These are phyloP conservation scores for Eubasilissa regina DNA, from an alignment of 1,140 invertebrate genomes.

Conservation along the genomic window DNA sequence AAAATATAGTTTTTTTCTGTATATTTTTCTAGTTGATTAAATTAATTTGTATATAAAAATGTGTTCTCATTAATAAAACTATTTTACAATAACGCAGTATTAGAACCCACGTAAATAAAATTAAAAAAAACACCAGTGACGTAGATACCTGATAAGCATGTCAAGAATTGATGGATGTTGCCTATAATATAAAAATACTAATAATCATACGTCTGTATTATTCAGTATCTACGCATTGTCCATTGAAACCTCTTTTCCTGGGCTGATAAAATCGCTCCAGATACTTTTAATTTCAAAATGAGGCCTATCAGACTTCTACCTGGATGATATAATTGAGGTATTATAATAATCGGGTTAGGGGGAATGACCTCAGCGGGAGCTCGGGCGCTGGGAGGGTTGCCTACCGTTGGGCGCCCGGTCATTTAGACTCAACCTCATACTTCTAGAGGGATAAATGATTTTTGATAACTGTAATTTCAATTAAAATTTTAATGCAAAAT, in stretches of 20 bases:
- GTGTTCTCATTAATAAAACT: too few relatives aligned
- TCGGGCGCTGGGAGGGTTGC: not conserved
- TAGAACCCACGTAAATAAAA: too few relatives aligned
- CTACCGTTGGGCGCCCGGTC: conserved; percentile 9
- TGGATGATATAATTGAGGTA: conserved; percentile 27
- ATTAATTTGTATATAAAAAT: too few relatives aligned
- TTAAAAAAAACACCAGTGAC: too few relatives aligned
- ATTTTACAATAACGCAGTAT: too few relatives aligned
- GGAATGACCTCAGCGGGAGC: conserved; percentile 16
- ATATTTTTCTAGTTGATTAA: too few relatives aligned
- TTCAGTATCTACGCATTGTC: not conserved
- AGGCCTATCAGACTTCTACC: conserved; percentile 12
- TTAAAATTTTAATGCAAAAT: not conserved
- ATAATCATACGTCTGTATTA: not conserved
- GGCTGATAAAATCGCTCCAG: conserved; percentile 30
- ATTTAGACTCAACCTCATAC: conserved; percentile 7
- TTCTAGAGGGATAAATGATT: too few relatives aligned
- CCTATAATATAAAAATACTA: not conserved
- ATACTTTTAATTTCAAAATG: conserved; percentile 36
- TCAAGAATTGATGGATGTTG: not conserved
- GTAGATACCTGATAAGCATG: not conserved
- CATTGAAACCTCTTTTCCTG: conserved; percentile 8
- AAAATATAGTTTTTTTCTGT: too few relatives aligned
- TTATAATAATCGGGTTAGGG: conserved; percentile 20
- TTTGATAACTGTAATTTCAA: too few relatives aligned